Base-by-base conservation (phyloP, 2,888 invertebrate genomes). In the Dynastes tityus region DNA sequence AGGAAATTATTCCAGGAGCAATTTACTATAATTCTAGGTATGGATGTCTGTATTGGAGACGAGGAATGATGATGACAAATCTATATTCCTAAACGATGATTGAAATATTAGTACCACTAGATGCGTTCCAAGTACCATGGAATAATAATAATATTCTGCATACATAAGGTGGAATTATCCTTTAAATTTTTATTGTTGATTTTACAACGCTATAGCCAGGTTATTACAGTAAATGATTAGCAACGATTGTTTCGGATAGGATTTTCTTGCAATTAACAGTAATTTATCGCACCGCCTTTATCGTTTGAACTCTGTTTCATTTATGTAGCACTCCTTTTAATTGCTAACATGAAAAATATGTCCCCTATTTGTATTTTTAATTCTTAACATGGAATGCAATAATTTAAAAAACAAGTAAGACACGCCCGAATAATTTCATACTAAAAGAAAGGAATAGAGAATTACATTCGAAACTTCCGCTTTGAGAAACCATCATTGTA, bases 1-100 rank as follows among this genome's bases (percentile, higher is more conserved):
- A 73, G 73, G 73, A 73, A 73, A 73, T 58, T 73, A 16, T 29
- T 73, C 40, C 22, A 37, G 40, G 22, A 58, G 27, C 22, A 58
- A 32, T 73, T 55, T 55, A 22, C 8, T n/a, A 22, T 55, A 22
- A 55, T 55, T 22, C 8, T 55, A 55, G 55, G 55, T 55, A 55
- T 55, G 16, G 16, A 22, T 55, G 2, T 16, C 2, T 5, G 55
- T 55, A 16, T 13, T 55, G 5, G 2, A 55, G 5, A 22, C 16
- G n/a, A 22, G 16, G n/a, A 53, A 16, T 13, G 22, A 53, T 53
- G 13, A 22, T 55, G 55, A 55, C 8, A 22, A 55, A 55, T 55
- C n/a, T 22, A 6, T 55, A 16, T 16, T 11, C 8, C 45, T 9
- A 8, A 45, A 11, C 8, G 45, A 45, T 32, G 37, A 37, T 37